Evolutionary conservation across 2,888 invertebrate species (phyloP).

Genomic region (Schizaphis graminum): DNA sequence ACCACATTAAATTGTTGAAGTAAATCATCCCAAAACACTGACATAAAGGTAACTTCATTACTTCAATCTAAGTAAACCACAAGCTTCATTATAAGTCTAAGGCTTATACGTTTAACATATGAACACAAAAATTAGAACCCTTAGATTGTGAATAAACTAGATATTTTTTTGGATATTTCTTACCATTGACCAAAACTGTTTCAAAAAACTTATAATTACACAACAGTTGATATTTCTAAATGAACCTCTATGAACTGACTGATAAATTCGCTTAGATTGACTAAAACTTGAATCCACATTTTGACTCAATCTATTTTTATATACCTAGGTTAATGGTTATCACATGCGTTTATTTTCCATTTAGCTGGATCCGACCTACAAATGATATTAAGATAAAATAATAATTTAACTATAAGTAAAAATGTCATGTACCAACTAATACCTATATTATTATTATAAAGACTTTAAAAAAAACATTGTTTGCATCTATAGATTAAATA

Average conservation of each 20-base stretch:
- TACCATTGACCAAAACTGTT: constrained; percentile 40
- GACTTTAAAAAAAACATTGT: too few relatives aligned
- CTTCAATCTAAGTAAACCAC: too few relatives aligned
- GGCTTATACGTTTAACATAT: too few relatives aligned
- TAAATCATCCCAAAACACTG: too few relatives aligned
- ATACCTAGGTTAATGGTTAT: constrained; percentile 2
- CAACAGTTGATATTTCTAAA: not conserved
- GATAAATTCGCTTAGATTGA: constrained; percentile 1
- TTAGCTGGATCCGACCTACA: constrained; percentile 21
- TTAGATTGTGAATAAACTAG: constrained; percentile 44
- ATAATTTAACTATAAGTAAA: too few relatives aligned
- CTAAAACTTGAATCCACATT: constrained; percentile 23
- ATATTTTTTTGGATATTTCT: constrained; percentile 32
- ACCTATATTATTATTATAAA: too few relatives aligned
- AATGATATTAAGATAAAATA: not conserved
- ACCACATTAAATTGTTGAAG: too few relatives aligned
- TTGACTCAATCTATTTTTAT: not conserved
- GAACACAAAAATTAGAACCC: constrained; percentile 41
- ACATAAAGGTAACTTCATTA: too few relatives aligned
- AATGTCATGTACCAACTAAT: too few relatives aligned
- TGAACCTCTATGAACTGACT: constrained; percentile 21
- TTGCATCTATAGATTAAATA: too few relatives aligned
- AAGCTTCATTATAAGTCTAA: too few relatives aligned
- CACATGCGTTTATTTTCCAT: constrained; percentile 7
- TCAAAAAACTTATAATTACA: too few relatives aligned